These are phyloP conservation scores for Cynodonichthys magdalenae DNA, from an alignment of 2,797 vertebrate genomes.

Conservation along the genomic window DNA sequence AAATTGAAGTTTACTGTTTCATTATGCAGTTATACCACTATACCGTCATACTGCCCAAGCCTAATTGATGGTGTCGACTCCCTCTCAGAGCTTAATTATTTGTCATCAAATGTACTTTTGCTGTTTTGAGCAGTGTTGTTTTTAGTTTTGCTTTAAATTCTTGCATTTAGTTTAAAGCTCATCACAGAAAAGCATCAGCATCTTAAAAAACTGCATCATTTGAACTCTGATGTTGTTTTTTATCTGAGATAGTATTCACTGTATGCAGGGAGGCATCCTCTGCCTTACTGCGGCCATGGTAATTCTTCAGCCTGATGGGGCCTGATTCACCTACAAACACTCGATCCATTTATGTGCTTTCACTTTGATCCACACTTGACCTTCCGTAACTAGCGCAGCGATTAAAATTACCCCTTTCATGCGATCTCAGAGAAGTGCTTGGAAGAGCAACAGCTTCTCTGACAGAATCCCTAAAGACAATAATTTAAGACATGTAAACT, in stretches of 20 bases:
- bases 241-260: constrained; percentile 55
- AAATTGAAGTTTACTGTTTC: too few species aligned
- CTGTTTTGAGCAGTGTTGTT: background rate
- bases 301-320: constrained; percentile 69
- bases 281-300: constrained; percentile 54
- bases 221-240: constrained; percentile 18
- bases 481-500: constrained; percentile 55
- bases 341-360: constrained; percentile 62
- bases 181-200: background rate
- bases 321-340: constrained; percentile 42
- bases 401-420: constrained; percentile 63
- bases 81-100: too few species aligned
- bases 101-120: constrained; percentile 31
- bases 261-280: constrained; percentile 56
- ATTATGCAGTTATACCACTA: too few species aligned
- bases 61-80: too few species aligned
- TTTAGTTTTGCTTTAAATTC: background rate
- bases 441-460: constrained; percentile 39
- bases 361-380: constrained; percentile 69
- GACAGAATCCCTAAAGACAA: constrained; percentile 39
- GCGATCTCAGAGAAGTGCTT: constrained; percentile 48
- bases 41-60: too few species aligned
- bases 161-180: constrained; percentile 17
- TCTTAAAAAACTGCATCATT: constrained; percentile 31
- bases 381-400: constrained; percentile 59